phyloP scores from a whole-genome alignment of 2,113 vertebrate species.

The Galeopterus variegatus region DNA sequence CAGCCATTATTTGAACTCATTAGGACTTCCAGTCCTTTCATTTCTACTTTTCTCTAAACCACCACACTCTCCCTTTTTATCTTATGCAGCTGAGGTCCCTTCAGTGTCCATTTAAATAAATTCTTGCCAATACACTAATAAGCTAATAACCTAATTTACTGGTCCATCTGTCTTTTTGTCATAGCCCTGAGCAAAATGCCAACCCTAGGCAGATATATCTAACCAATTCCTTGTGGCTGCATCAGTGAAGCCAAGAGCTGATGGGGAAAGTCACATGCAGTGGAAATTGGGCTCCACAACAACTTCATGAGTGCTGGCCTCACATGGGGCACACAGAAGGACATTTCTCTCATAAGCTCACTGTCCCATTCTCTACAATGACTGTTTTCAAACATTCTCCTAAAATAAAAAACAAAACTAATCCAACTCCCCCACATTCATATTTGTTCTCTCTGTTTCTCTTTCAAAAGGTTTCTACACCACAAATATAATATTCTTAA shows the following conservation, averaged over 20 bases:
- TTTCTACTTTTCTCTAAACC: neutral
- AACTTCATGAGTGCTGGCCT: neutral
- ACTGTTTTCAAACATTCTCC: neutral
- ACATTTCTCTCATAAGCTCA: neutral
- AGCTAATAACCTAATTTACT: neutral
- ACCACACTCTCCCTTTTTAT: neutral
- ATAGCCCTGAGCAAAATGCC: neutral
- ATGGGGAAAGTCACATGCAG: neutral
- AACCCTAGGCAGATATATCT: neutral
- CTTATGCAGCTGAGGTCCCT: neutral
- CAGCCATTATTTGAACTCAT: neutral
- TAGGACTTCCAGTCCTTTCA: neutral
- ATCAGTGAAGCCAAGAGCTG: neutral
- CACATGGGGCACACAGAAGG: neutral
- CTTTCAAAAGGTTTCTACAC: neutral
- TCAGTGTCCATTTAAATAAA: neutral
- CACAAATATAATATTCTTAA: neutral
- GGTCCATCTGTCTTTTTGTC: neutral
- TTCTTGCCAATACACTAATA: neutral
- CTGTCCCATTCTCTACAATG: neutral
- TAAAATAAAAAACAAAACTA: neutral
- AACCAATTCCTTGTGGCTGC: neutral
- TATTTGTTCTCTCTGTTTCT: neutral
- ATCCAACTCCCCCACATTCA: neutral
- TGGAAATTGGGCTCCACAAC: neutral